Percentiles rank a stretch among this genome's conserved stretches.
Conservation (phyloP, 2,113 vertebrate species). For the Charina bottae region DNA sequence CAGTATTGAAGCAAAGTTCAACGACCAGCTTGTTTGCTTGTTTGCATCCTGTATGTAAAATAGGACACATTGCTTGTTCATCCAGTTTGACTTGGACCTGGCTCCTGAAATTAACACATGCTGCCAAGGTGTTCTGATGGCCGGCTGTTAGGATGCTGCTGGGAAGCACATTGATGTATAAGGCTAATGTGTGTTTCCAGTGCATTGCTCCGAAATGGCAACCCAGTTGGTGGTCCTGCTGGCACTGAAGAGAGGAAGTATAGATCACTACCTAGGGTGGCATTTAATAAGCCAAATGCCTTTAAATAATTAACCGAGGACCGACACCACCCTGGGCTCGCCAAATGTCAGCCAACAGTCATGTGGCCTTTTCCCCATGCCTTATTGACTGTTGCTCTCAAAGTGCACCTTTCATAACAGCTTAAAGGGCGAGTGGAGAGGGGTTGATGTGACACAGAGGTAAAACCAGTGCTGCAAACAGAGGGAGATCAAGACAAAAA, state of each 20-base stretch:
- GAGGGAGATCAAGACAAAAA: slow-evolving; percentile 34
- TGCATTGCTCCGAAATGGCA: slow-evolving; percentile 73
- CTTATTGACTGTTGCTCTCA: slow-evolving; percentile 77
- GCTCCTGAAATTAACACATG: slow-evolving; percentile 55
- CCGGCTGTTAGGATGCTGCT: slow-evolving; percentile 53
- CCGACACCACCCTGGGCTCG: slow-evolving; percentile 50
- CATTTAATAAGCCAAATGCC: slow-evolving; percentile 78
- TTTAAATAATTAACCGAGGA: slow-evolving; percentile 78
- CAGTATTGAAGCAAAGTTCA: not conserved
- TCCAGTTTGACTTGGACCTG: slow-evolving; percentile 58
- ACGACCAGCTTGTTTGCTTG: not conserved
- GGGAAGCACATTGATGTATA: slow-evolving; percentile 40
- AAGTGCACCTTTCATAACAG: slow-evolving; percentile 77
- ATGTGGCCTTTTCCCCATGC: slow-evolving; percentile 65
- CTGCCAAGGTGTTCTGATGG: slow-evolving; percentile 46
- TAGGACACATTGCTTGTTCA: not conserved
- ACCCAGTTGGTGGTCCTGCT: slow-evolving; percentile 47
- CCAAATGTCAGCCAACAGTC: slow-evolving; percentile 79
- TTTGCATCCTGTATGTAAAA: not conserved
- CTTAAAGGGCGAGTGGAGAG: slow-evolving; percentile 80
- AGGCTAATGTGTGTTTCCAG: slow-evolving; percentile 64
- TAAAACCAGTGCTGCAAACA: slow-evolving; percentile 22
- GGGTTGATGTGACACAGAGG: slow-evolving; percentile 9
- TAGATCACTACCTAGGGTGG: slow-evolving; percentile 71
- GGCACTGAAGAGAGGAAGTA: slow-evolving; percentile 48